phyloP scores from a whole-genome alignment of 2,888 invertebrate species.

The Digitonthophagus gazella region DNA sequence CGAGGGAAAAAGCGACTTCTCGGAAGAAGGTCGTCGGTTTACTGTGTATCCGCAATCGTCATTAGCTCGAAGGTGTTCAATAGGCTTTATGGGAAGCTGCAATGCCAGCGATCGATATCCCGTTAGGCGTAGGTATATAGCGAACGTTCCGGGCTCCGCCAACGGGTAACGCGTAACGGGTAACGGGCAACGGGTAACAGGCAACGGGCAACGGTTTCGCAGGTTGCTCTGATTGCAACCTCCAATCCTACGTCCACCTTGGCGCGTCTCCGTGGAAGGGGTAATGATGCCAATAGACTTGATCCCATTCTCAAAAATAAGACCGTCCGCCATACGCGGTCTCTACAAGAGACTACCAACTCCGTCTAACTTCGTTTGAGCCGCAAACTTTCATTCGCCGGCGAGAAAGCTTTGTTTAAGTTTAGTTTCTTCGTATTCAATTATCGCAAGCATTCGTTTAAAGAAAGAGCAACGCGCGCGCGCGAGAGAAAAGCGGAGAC shows the following conservation, averaged over 20 bases:
- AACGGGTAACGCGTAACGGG: no score
- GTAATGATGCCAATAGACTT: slow-evolving; percentile 32
- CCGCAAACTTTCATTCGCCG: background rate
- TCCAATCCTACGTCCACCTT: slow-evolving; percentile 24
- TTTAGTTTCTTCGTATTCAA: background rate
- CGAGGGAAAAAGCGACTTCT: no score
- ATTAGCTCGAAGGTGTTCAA: slow-evolving; percentile 33
- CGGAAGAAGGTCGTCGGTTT: background rate
- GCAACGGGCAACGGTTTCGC: slow-evolving; percentile 29
- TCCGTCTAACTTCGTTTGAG: background rate
- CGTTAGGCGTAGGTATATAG: slow-evolving; percentile 31
- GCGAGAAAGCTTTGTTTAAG: background rate
- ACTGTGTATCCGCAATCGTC: slow-evolving; percentile 27
- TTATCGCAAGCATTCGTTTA: background rate
- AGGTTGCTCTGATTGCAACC: slow-evolving; percentile 31
- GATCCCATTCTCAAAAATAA: slow-evolving; percentile 28
- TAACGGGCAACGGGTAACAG: no score
- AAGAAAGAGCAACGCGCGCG: background rate
- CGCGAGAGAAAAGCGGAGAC: background rate
- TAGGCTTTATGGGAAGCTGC: slow-evolving; percentile 26
- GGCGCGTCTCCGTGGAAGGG: slow-evolving; percentile 28
- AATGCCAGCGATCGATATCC: slow-evolving; percentile 31
- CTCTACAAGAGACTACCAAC: background rate
- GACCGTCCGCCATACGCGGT: background rate
- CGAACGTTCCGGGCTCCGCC: slow-evolving; percentile 24